Conservation (phyloP, 2,797 vertebrate species). For the Sebastiscus albofasciatus region DNA sequence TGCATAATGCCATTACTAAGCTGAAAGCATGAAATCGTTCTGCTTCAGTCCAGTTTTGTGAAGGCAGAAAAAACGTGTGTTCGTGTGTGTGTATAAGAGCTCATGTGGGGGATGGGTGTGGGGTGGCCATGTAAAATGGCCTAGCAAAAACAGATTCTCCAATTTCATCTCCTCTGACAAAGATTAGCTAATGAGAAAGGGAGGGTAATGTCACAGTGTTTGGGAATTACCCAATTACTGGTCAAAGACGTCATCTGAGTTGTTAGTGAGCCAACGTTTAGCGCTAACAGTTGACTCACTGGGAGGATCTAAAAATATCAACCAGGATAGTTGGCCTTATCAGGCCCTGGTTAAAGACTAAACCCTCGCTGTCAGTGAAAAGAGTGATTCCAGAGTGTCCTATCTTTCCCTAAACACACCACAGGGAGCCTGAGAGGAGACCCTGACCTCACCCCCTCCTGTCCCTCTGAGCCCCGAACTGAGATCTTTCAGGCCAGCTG, state of each 20-base stretch:
- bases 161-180: slow-evolving; percentile 28
- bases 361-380: slow-evolving; percentile 46
- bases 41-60: slow-evolving; percentile 68
- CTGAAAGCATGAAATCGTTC: slow-evolving; percentile 82
- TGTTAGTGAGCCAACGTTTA: not conserved
- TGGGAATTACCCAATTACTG: slow-evolving; percentile 7
- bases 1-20: slow-evolving; percentile 83
- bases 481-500: slow-evolving; percentile 77
- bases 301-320: slow-evolving; percentile 21
- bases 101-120: slow-evolving; percentile 5
- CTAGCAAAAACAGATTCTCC: slow-evolving; percentile 38
- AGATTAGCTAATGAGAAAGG: slow-evolving; percentile 23
- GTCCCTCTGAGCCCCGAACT: slow-evolving; percentile 29
- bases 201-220: not conserved
- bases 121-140: slow-evolving; percentile 24
- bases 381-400: slow-evolving; percentile 64
- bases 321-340: slow-evolving; percentile 28
- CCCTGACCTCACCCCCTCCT: slow-evolving; percentile 69
- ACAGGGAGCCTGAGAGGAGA: slow-evolving; percentile 69
- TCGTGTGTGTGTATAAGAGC: not conserved
- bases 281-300: not conserved
- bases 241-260: not conserved
- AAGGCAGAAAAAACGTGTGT: slow-evolving; percentile 20
- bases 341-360: slow-evolving; percentile 37
- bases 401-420: slow-evolving; percentile 74